Evolutionary conservation across 2,113 vertebrate species (phyloP).

Genomic region (Phylloscopus trochiloides): DNA sequence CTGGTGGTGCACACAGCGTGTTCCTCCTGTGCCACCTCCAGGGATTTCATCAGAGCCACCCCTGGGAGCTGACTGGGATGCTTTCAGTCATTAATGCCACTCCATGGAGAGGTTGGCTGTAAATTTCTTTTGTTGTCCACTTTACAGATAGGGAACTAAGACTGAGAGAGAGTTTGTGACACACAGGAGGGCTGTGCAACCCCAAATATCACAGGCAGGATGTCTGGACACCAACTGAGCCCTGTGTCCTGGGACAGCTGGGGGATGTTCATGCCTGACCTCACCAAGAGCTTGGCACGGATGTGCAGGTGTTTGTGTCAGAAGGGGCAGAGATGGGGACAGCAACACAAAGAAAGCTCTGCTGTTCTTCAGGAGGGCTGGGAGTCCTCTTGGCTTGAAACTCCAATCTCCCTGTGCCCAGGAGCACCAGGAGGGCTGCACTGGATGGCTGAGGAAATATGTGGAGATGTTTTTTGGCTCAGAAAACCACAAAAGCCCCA

Average conservation of each 20-base stretch:
- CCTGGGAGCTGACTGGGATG: neutral
- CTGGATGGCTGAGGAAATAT: neutral
- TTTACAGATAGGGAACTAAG: neutral
- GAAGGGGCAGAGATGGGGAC: neutral
- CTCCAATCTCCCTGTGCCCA: rapidly evolving
- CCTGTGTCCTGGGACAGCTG: too few species aligned
- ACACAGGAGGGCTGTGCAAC: neutral
- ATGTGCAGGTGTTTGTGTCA: neutral
- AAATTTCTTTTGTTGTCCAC: neutral
- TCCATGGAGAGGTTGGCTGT: rapidly evolving
- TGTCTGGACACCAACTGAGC: neutral
- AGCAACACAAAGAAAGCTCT: neutral
- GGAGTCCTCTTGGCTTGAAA: neutral
- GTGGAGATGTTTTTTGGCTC: neutral
- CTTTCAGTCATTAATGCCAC: neutral
- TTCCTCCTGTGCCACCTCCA: neutral
- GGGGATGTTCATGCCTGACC: rapidly evolving
- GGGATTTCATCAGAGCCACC: neutral
- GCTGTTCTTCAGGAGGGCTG: neutral
- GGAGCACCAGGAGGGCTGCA: neutral
- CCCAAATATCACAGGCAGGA: neutral
- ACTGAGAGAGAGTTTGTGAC: neutral
- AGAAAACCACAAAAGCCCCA: neutral
- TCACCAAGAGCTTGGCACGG: neutral
- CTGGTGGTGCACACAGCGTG: neutral